Conservation (phyloP, 2,113 vertebrate genomes). For the Percina caprodes region DNA sequence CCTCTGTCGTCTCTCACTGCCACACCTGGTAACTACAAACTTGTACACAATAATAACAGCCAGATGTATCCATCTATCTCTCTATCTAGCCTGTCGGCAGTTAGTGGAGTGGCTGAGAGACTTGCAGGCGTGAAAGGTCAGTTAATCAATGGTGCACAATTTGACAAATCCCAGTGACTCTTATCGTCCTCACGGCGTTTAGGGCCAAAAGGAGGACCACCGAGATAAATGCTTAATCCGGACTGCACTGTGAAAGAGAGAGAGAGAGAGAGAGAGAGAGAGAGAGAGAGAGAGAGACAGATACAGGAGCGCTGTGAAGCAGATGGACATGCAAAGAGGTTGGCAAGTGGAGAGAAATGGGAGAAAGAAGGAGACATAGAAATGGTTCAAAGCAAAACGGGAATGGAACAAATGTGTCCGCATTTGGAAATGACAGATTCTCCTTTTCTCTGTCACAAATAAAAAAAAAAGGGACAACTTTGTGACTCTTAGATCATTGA, state of each 20-base stretch:
- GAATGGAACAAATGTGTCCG: conserved; percentile 54
- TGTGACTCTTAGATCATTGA: conserved; percentile 40
- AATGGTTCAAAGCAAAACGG: conserved; percentile 62
- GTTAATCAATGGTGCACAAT: conserved; percentile 87
- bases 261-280: conserved; percentile 27
- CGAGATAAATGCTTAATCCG: conserved; percentile 86
- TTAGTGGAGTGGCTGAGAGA: conserved; percentile 84
- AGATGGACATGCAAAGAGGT: conserved; percentile 60
- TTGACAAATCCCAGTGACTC: conserved; percentile 87
- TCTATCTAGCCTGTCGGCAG: conserved; percentile 82
- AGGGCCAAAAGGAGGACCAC: conserved; percentile 78
- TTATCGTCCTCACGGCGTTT: conserved; percentile 84
- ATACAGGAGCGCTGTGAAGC: conserved; percentile 48
- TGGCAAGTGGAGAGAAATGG: conserved; percentile 29
- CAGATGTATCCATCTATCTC: conserved; percentile 84
- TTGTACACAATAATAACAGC: conserved; percentile 85
- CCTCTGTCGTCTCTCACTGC: conserved; percentile 57
- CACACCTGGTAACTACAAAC: conserved; percentile 85
- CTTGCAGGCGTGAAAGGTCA: conserved; percentile 86
- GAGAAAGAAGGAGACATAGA: conserved; percentile 39
- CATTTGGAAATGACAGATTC: conserved; percentile 68
- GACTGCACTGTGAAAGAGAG: conserved; percentile 49
- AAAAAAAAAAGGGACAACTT: conserved; percentile 21
- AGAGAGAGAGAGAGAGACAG: conserved; percentile 31
- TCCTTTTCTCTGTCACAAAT: conserved; percentile 44